Evolutionary conservation across 2,113 vertebrate genomes (phyloP).

Genomic region (Asarcornis scutulata): DNA sequence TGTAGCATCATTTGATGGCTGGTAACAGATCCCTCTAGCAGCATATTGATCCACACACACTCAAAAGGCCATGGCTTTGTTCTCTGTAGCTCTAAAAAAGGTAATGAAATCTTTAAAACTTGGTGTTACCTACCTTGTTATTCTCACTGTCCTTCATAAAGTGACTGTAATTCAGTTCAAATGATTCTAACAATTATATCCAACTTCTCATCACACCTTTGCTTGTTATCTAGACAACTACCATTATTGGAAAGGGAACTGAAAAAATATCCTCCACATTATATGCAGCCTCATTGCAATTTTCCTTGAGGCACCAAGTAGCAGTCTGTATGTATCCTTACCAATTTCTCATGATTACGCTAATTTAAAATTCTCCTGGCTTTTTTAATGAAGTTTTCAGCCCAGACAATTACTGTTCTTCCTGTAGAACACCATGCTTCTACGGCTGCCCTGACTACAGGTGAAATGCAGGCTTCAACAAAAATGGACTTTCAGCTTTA

Average conservation of each 20-base stretch:
- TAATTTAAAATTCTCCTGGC: background rate
- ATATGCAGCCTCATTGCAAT: background rate
- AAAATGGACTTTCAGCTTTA: background rate
- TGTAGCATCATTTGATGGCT: background rate
- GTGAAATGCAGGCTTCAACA: background rate
- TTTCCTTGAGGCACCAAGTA: background rate
- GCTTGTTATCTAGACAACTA: background rate
- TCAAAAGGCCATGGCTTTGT: background rate
- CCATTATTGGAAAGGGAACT: background rate
- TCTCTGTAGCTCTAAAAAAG: background rate
- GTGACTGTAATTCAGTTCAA: background rate
- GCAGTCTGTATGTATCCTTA: background rate
- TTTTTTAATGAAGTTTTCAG: background rate
- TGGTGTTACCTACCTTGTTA: background rate
- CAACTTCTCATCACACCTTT: background rate
- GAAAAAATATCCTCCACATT: background rate
- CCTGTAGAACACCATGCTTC: background rate
- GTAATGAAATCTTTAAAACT: constrained; percentile 35
- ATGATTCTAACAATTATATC: background rate
- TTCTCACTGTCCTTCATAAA: background rate
- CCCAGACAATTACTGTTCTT: background rate
- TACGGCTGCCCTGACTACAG: background rate
- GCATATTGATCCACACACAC: background rate
- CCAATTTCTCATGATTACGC: background rate
- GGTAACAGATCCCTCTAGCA: constrained; percentile 20